A percentile compares a stretch with the other conserved stretches of the same genome.
These are phyloP conservation scores for Hemibagrus guttatus DNA, from an alignment of 2,797 vertebrate species.

Conservation along the genomic window DNA sequence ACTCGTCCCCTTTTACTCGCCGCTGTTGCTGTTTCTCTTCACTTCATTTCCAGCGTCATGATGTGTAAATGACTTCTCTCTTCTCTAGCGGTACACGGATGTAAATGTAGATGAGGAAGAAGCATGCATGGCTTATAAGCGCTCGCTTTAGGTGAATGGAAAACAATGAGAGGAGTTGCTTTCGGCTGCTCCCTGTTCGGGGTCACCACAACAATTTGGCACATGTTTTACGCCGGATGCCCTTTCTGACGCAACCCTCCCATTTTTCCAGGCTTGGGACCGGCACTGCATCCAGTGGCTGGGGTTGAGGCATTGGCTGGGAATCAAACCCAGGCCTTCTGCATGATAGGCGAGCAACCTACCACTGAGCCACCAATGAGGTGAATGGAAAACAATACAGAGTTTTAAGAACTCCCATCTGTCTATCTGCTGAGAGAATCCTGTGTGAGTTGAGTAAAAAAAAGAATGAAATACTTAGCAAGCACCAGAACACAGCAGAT, in stretches of 20 bases:
- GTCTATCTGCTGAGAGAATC: slow-evolving; percentile 8
- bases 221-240: too few relatives aligned
- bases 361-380: too few relatives aligned
- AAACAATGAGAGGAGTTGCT: too few relatives aligned
- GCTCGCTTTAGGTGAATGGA: slow-evolving; percentile 5
- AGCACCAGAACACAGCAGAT: neutral
- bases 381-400: slow-evolving; percentile 28
- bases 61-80: neutral
- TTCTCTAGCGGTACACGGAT: neutral
- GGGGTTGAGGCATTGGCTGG: too few relatives aligned
- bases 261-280: too few relatives aligned
- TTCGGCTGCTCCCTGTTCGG: too few relatives aligned
- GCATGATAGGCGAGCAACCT: too few relatives aligned
- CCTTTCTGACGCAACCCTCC: too few relatives aligned
- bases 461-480: neutral
- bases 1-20: neutral
- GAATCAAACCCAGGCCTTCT: too few relatives aligned
- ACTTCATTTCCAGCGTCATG: neutral
- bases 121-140: neutral
- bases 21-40: slow-evolving; percentile 5
- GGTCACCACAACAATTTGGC: too few relatives aligned
- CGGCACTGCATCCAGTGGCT: too few relatives aligned
- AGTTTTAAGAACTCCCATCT: slow-evolving; percentile 23
- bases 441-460: neutral
- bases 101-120: neutral